Base-by-base conservation (phyloP, 2,888 invertebrate species). In the Lasius platythorax region DNA sequence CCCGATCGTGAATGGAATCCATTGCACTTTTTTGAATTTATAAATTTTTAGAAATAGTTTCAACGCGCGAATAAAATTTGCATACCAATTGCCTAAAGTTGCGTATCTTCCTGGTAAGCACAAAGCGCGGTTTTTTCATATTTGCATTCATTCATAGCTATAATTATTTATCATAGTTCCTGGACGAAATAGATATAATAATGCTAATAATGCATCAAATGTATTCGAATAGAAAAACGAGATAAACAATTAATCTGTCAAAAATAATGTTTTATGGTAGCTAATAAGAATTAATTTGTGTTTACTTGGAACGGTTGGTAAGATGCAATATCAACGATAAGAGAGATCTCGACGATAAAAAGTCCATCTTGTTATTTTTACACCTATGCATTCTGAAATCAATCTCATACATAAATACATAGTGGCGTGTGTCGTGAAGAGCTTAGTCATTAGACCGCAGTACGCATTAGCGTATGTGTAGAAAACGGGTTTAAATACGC, bases 1-100 rank as follows among this genome's bases (percentile, higher is more conserved):
- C 53, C 83, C 53, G 66, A 87, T 88, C 88, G 79, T 82, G 81
- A 58, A 88, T 64, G 78, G 82, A 88, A 85, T 87, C 87, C 82
- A 66, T 85, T 87, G 85, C 82, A 82, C 67, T 70, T 83, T 87
- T 83, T 83, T 79, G 82, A 74, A 88, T 83, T 89, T 85, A 75
- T 83, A 66, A 70, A 53, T 68, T 64, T 23, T 56, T 81, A 61
- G 76, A 75, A 37, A 75, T 46, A 61, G 79, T 58, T 33, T 9
- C 61, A 11, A n/a, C 18, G 11, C 58, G 2, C 3, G 15, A 33
- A 23, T 30, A 58, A 43, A 33, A 50, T 3, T 30, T n/a, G 30
- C 56, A 15, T 58, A 30, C 0, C 28, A 30, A 11, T 23, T 43
- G 33, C 11, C n/a, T 33, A 70, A 50, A 56, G n/a, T 30, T 73